These are phyloP conservation scores for Norana najaformis DNA, from an alignment of 2,888 invertebrate genomes.

Conservation along the genomic window DNA sequence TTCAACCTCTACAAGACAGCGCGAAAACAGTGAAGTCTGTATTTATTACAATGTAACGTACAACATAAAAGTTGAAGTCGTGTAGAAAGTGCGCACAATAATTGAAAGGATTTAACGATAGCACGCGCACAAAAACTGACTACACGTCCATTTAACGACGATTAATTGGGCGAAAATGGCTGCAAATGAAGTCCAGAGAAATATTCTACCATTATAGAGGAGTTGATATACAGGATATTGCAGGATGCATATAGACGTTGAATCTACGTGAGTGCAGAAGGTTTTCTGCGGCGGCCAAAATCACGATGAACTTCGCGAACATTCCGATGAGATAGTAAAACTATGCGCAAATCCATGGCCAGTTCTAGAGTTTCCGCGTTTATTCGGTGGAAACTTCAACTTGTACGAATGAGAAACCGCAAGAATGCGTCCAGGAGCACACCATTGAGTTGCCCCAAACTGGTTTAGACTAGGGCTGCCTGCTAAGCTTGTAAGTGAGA, in stretches of 20 bases:
- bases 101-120: too few relatives aligned
- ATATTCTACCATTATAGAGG: neutral
- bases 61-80: neutral
- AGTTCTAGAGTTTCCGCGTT: neutral
- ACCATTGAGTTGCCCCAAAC: neutral
- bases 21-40: neutral
- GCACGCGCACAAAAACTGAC: too few relatives aligned
- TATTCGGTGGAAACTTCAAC: neutral
- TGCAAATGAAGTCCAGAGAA: neutral
- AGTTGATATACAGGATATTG: neutral
- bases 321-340: neutral
- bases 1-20: neutral
- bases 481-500: too few relatives aligned
- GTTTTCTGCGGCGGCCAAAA: neutral
- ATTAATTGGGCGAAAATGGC: neutral
- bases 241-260: neutral
- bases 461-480: neutral
- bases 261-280: neutral
- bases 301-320: neutral
- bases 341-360: neutral
- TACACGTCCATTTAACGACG: neutral
- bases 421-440: neutral
- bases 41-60: neutral
- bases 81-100: too few relatives aligned
- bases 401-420: neutral